Conservation (phyloP, 2,113 vertebrate genomes). For the Trematocara nigrifrons region DNA sequence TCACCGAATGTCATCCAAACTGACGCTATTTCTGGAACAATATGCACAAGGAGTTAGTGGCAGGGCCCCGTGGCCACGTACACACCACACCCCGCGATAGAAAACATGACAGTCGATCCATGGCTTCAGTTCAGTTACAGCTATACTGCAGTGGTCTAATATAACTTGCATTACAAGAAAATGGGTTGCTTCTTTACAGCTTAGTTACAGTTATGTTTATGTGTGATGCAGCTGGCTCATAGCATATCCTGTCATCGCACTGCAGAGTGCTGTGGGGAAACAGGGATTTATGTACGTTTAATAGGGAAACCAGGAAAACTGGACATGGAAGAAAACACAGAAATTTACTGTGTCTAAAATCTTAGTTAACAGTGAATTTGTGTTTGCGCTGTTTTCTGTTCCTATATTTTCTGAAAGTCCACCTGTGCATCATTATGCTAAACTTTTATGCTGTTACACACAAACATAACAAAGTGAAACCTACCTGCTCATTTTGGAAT, state of each 20-base stretch:
- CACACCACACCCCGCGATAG: constrained; percentile 54
- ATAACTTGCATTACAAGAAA: not conserved
- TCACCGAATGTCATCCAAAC: constrained; percentile 99
- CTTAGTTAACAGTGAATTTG: not conserved
- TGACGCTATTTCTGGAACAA: constrained; percentile 98
- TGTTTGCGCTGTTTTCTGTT: not conserved
- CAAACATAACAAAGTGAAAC: constrained; percentile 9
- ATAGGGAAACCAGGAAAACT: not conserved
- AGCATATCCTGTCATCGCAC: not conserved
- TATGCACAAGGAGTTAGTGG: constrained; percentile 82
- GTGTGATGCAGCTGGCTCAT: not conserved
- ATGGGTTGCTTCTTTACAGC: not conserved
- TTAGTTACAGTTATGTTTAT: not conserved
- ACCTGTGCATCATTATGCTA: not conserved
- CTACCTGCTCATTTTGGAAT: constrained; percentile 91
- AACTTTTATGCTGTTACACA: not conserved
- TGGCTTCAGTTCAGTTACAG: not conserved
- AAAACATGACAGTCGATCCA: constrained; percentile 15
- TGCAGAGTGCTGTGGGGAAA: not conserved
- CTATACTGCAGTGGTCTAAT: not conserved
- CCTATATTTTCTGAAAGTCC: not conserved
- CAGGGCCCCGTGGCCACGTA: constrained; percentile 46
- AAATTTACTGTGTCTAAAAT: not conserved
- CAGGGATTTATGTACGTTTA: not conserved
- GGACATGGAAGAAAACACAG: not conserved